A percentile compares a stretch with the other conserved stretches of the same genome.
Evolutionary conservation across 2,797 vertebrate genomes (phyloP).

Genomic region (Gymnothorax javanicus): DNA sequence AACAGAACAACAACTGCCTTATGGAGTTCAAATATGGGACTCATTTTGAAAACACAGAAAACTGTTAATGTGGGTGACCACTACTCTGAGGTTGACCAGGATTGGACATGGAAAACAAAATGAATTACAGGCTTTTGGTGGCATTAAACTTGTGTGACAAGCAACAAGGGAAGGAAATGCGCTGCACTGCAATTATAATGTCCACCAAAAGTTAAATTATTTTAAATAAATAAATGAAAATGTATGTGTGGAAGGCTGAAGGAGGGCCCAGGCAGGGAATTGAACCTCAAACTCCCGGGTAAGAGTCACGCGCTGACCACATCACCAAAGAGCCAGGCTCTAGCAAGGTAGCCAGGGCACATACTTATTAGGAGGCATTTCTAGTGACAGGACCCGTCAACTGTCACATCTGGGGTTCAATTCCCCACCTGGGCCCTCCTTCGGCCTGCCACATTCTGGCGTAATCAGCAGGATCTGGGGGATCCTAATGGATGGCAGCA

Average conservation of each 20-base stretch:
- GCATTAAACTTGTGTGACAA: conserved; percentile 54
- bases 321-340: too few relatives aligned
- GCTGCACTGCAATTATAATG: conserved; percentile 47
- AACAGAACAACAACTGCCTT: conserved; percentile 40
- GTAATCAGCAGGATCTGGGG: too few relatives aligned
- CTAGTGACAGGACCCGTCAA: too few relatives aligned
- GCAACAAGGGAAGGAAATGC: conserved; percentile 48
- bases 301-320: too few relatives aligned
- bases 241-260: not conserved
- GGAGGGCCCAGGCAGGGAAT: too few relatives aligned
- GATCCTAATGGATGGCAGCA: too few relatives aligned
- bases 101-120: conserved; percentile 58
- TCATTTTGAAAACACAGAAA: conserved; percentile 60
- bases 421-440: too few relatives aligned
- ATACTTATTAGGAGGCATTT: too few relatives aligned
- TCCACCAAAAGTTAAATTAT: conserved; percentile 33
- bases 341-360: too few relatives aligned
- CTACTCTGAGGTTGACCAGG: conserved; percentile 55
- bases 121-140: conserved; percentile 53
- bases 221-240: conserved; percentile 13
- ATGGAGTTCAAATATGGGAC: conserved; percentile 55
- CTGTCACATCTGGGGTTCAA: too few relatives aligned
- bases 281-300: too few relatives aligned
- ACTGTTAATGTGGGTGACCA: conserved; percentile 58
- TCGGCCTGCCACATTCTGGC: too few relatives aligned